Evolutionary conservation across 2,888 invertebrate species (phyloP).

Genomic region (Synanthedon formicaeformis): DNA sequence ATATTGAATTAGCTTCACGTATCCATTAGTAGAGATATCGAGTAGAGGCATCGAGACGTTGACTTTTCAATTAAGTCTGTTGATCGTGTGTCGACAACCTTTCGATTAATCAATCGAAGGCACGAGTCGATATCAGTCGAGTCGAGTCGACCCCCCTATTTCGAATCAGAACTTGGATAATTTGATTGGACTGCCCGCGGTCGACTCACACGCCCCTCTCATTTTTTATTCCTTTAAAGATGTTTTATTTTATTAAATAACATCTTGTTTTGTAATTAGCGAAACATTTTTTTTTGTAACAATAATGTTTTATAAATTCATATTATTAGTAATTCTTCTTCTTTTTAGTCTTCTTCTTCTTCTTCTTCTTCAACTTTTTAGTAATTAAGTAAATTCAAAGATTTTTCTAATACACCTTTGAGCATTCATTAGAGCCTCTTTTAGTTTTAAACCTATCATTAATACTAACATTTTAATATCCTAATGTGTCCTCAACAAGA

Average conservation of each 20-base stretch:
- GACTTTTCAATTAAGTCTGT: slow-evolving; percentile 65
- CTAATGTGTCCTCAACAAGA: no score
- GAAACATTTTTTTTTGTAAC: no score
- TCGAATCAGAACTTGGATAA: slow-evolving; percentile 1
- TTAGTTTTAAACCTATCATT: no score
- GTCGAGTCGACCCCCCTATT: no score
- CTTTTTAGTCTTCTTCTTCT: no score
- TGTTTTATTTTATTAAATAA: not conserved
- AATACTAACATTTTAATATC: no score
- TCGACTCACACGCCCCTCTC: not conserved
- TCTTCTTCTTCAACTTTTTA: no score
- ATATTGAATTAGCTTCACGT: slow-evolving; percentile 42
- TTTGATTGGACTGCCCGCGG: not conserved
- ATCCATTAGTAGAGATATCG: slow-evolving; percentile 30
- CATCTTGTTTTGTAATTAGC: not conserved
- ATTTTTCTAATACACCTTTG: no score
- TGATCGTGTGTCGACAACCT: slow-evolving; percentile 25
- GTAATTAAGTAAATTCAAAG: no score
- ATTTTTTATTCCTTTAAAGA: not conserved
- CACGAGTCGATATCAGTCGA: slow-evolving; percentile 8
- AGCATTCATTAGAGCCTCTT: no score
- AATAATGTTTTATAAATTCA: no score
- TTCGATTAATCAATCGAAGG: slow-evolving; percentile 1
- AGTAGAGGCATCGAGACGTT: slow-evolving; percentile 49
- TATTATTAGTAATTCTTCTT: no score